Conservation (phyloP, 2,113 vertebrate species). For the Nettapus auritus region DNA sequence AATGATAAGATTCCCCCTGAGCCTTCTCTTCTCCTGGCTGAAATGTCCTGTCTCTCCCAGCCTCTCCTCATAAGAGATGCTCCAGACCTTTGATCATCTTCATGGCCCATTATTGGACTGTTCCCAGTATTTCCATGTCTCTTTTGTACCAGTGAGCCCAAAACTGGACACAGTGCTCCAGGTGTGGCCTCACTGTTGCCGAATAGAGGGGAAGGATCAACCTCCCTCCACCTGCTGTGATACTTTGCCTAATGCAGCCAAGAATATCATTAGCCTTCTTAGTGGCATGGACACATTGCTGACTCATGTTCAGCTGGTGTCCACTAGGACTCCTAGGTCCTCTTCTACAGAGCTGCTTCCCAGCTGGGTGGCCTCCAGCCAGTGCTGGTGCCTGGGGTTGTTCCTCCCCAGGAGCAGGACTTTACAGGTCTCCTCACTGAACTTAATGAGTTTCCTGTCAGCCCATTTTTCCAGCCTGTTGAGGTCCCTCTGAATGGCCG, state of each 20-base stretch:
- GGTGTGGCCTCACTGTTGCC: background rate
- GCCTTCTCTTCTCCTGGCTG: background rate
- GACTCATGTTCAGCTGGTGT: background rate
- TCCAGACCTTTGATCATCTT: background rate
- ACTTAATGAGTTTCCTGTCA: background rate
- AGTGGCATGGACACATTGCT: background rate
- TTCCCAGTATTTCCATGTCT: background rate
- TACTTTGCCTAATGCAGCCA: background rate
- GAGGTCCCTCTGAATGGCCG: background rate
- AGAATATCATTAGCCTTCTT: background rate
- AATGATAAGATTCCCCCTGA: background rate
- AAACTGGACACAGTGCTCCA: background rate
- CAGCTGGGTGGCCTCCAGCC: background rate
- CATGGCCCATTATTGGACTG: background rate
- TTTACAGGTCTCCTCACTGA: background rate
- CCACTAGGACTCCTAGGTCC: no score
- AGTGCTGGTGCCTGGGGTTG: background rate
- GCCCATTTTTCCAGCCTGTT: background rate
- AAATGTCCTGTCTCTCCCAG: background rate
- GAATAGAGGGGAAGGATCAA: background rate
- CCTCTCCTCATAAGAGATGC: background rate
- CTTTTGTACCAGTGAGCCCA: background rate
- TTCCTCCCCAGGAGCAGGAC: background rate
- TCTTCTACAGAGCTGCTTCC: background rate
- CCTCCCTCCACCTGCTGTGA: background rate